Base-by-base conservation (phyloP, 2,888 invertebrate species). In the Tholera decimalis region DNA sequence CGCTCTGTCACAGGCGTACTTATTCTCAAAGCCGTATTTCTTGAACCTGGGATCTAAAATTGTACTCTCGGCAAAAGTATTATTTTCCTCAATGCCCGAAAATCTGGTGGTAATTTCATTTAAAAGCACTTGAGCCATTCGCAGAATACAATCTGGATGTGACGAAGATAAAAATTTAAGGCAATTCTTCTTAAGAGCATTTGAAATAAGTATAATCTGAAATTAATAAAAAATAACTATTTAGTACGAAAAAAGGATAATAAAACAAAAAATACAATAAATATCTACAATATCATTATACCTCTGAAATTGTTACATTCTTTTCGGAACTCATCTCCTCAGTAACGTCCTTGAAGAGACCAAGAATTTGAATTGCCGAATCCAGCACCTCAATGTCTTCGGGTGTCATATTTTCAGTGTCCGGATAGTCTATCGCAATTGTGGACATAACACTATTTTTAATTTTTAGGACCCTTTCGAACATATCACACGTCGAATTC, bases 61-160 rank as follows among this genome's bases (percentile, higher is more conserved):
- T 1, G 61, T 62, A 33, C 62, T 49, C 11, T 55, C 62, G 3
- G 55, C 41, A 41, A 62, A 43, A 22, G 50, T 41, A 28, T 37
- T 37, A 37, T 37, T 37, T 1, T 37, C 7, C 7, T 37, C 37
- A 37, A 37, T 37, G 2, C 37, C 37, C 0, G 37, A 37, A 37
- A 37, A 37, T 5, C 37, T 37, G 15, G 37, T 37, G 37, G 1
- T 18, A 18, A 37, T 37, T 37, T 37, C 37, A 2, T 37, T 37
- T 37, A 37, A 37, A 0, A 37, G 37, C n/a, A 37, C 37, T 37
- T 37, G 37, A 7, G 37, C 0, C 37, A 37, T 37, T 37, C 37
- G n/a, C 2, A 37, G 6, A 37, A 37, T n/a, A 37, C n/a, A 37
- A n/a, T 37, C 37, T 2, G 37, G 37, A 37, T 37, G 37, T 37